Evolutionary conservation across 2,113 vertebrate genomes (phyloP).

Genomic region (Pholis gunnellus): DNA sequence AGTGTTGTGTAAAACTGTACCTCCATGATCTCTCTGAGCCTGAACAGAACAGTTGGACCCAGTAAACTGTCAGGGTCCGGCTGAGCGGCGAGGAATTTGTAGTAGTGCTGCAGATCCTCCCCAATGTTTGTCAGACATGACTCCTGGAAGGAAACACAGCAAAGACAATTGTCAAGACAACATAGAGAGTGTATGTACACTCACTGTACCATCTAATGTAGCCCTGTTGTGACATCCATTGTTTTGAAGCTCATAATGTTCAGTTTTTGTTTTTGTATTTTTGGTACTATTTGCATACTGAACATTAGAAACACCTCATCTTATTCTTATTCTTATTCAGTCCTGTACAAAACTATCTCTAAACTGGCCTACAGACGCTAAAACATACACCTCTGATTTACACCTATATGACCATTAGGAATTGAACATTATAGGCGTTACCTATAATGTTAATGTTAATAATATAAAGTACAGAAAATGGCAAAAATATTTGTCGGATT

Average conservation of each 20-base stretch:
- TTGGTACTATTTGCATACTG: not conserved
- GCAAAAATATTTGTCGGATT: not conserved
- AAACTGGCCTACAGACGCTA: not conserved
- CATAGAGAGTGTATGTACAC: not conserved
- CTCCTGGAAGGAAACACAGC: slow-evolving; percentile 52
- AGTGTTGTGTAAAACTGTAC: slow-evolving; percentile 40
- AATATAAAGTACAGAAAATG: not conserved
- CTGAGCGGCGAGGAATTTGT: slow-evolving; percentile 55
- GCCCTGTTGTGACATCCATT: not conserved
- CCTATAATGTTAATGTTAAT: no score
- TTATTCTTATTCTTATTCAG: not conserved
- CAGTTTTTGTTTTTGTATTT: not conserved
- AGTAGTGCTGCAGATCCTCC: slow-evolving; percentile 76
- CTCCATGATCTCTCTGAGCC: slow-evolving; percentile 73
- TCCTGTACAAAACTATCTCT: no score
- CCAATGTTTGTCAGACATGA: slow-evolving; percentile 72
- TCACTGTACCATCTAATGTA: not conserved
- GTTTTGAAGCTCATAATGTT: not conserved
- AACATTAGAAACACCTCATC: not conserved
- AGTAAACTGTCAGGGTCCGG: slow-evolving; percentile 35
- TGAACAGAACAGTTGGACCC: slow-evolving; percentile 39
- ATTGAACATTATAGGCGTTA: not conserved
- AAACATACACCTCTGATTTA: not conserved
- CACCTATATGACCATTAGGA: not conserved
- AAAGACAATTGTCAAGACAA: not conserved